These are phyloP conservation scores for Turnix velox DNA, from an alignment of 2,113 vertebrate species.

Conservation along the genomic window DNA sequence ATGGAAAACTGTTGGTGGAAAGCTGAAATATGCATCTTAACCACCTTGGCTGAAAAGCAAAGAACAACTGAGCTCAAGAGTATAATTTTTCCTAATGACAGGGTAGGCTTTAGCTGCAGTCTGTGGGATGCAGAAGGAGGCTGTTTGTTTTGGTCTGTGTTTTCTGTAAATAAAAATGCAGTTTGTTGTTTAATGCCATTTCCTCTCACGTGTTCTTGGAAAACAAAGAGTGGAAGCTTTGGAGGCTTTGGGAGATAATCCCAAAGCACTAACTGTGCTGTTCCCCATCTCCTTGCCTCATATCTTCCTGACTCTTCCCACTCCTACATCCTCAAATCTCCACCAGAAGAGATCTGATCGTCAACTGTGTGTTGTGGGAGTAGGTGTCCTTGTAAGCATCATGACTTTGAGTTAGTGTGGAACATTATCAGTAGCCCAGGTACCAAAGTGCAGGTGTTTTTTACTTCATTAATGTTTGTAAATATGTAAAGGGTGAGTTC, in stretches of 20 bases:
- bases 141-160: constrained; percentile 27
- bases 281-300: neutral
- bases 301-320: neutral
- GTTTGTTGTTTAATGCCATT: constrained; percentile 8
- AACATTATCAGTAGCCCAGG: neutral
- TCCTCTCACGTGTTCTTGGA: neutral
- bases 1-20: constrained; percentile 57
- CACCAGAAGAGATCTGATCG: neutral
- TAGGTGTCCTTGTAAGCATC: neutral
- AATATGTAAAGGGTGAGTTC: too few relatives aligned
- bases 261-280: neutral
- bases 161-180: constrained; percentile 51
- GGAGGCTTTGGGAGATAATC: neutral
- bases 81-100: constrained; percentile 65
- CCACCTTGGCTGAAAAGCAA: constrained; percentile 49
- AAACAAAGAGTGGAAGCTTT: neutral
- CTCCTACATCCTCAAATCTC: neutral
- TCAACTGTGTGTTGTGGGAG: neutral
- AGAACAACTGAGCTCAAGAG: constrained; percentile 22
- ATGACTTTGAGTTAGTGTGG: neutral
- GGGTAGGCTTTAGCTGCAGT: neutral
- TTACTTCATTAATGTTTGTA: too few relatives aligned
- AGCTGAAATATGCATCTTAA: constrained; percentile 47
- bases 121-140: neutral
- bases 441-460: neutral